Conservation (phyloP, 2,888 invertebrate genomes). For the Agriopis aurantiaria region DNA sequence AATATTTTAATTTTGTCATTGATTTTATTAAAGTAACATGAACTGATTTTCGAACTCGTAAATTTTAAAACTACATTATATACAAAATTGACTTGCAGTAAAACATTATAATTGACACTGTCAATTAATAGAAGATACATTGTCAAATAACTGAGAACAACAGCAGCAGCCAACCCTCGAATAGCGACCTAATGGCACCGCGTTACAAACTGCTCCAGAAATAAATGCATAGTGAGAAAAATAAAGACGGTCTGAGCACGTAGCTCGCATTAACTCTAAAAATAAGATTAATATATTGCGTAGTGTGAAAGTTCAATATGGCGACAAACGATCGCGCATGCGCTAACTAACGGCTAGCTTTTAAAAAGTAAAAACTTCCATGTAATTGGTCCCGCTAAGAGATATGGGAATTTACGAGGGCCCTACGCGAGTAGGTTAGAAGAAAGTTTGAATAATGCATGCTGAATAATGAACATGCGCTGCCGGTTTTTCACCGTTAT, state of each 20-base stretch:
- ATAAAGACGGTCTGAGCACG: conserved; percentile 71
- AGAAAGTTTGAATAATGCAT: conserved; percentile 60
- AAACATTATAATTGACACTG: conserved; percentile 35
- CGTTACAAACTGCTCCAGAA: conserved; percentile 77
- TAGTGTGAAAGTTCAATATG: conserved; percentile 80
- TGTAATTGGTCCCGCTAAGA: conserved; percentile 66
- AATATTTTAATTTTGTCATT: too few species aligned
- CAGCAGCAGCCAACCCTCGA: conserved; percentile 57
- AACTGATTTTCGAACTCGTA: too few species aligned
- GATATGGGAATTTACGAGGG: conserved; percentile 65
- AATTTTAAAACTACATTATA: background rate
- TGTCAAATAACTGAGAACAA: conserved; percentile 14
- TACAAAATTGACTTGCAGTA: conserved; percentile 17
- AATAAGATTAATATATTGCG: conserved; percentile 79
- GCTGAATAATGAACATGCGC: conserved; percentile 50
- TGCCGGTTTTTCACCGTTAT: conserved; percentile 42
- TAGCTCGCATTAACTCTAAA: conserved; percentile 75
- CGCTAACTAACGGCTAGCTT: conserved; percentile 61
- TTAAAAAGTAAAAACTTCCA: conserved; percentile 69
- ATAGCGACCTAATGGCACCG: conserved; percentile 73
- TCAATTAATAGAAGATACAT: conserved; percentile 32
- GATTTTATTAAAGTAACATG: too few species aligned
- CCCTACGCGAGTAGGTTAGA: conserved; percentile 56
- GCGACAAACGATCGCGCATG: conserved; percentile 70
- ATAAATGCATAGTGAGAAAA: conserved; percentile 72